Evolutionary conservation across 2,888 invertebrate genomes (phyloP).

Genomic region (Macaria notata): DNA sequence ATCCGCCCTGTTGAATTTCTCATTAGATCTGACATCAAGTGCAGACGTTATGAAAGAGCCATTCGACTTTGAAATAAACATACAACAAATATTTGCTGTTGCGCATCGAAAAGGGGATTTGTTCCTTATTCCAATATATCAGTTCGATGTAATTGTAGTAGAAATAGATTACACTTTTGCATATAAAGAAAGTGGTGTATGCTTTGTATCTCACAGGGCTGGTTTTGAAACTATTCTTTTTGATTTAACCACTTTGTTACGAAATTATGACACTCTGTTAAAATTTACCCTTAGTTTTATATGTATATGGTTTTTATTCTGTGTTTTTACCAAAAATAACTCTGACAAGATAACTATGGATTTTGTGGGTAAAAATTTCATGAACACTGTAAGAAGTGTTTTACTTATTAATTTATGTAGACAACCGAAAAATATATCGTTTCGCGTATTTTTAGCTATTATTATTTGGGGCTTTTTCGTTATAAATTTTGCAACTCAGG

Average conservation of each 20-base stretch:
- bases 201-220: slow-evolving; percentile 62
- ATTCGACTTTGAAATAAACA: slow-evolving; percentile 57
- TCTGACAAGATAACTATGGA: slow-evolving; percentile 46
- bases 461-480: slow-evolving; percentile 70
- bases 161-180: slow-evolving; percentile 61
- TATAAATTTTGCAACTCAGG: slow-evolving; percentile 69
- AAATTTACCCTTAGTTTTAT: slow-evolving; percentile 51
- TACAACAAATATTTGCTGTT: slow-evolving; percentile 56
- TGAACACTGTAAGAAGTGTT: slow-evolving; percentile 60
- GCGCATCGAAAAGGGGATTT: slow-evolving; percentile 61
- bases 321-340: slow-evolving; percentile 52
- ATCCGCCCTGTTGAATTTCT: slow-evolving; percentile 61
- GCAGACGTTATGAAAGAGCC: slow-evolving; percentile 42
- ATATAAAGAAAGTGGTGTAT: slow-evolving; percentile 66
- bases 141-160: slow-evolving; percentile 61
- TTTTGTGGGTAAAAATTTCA: slow-evolving; percentile 65
- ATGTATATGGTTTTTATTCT: slow-evolving; percentile 63
- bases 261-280: slow-evolving; percentile 42
- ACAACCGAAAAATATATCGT: slow-evolving; percentile 53
- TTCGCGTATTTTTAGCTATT: slow-evolving; percentile 61
- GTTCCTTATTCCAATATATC: slow-evolving; percentile 61
- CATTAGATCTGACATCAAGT: slow-evolving; percentile 54
- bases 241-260: slow-evolving; percentile 47
- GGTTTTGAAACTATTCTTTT: slow-evolving; percentile 62
- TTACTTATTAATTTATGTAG: slow-evolving; percentile 56